These are phyloP conservation scores for Platynereis dumerilii DNA, from an alignment of 2,888 invertebrate species.

Conservation along the genomic window DNA sequence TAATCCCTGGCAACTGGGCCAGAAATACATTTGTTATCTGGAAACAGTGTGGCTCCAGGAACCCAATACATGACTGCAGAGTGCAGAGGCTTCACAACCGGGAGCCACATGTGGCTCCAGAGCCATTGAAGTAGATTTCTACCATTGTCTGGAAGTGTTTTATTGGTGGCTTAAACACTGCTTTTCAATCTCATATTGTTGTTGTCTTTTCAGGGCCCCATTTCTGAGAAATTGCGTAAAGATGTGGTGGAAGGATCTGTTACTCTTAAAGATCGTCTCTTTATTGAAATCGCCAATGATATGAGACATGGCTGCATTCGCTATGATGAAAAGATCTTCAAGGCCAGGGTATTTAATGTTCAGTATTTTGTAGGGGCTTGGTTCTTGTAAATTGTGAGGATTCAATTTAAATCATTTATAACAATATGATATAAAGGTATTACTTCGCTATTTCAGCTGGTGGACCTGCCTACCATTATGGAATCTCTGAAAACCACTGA, in stretches of 20 bases:
- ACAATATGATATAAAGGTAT: not conserved
- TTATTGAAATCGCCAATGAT: conserved; percentile 84
- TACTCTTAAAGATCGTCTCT: conserved; percentile 81
- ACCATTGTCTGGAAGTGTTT: too few species aligned
- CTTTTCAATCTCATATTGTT: too few species aligned
- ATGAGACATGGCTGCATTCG: conserved; percentile 87
- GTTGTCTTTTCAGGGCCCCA: conserved; percentile 76
- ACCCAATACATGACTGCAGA: too few species aligned
- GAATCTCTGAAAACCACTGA: conserved; percentile 96
- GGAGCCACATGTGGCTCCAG: too few species aligned
- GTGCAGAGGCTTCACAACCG: too few species aligned
- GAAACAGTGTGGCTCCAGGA: too few species aligned
- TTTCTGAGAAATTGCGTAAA: conserved; percentile 70
- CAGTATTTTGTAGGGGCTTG: not conserved
- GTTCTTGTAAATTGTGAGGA: not conserved
- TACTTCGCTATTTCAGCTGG: conserved; percentile 68
- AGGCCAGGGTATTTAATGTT: conserved; percentile 72
- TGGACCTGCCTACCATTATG: conserved; percentile 89
- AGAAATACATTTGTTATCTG: too few species aligned
- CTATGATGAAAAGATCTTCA: conserved; percentile 86
- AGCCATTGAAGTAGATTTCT: too few species aligned
- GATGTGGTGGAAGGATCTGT: conserved; percentile 78
- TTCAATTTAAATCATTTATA: not conserved
- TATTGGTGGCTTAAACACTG: too few species aligned
- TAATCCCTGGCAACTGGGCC: too few species aligned